Evolutionary conservation across 2,113 vertebrate species (phyloP), one percentile per base, ranked within the genome.

Genomic region (Circaetus cinerascens): DNA sequence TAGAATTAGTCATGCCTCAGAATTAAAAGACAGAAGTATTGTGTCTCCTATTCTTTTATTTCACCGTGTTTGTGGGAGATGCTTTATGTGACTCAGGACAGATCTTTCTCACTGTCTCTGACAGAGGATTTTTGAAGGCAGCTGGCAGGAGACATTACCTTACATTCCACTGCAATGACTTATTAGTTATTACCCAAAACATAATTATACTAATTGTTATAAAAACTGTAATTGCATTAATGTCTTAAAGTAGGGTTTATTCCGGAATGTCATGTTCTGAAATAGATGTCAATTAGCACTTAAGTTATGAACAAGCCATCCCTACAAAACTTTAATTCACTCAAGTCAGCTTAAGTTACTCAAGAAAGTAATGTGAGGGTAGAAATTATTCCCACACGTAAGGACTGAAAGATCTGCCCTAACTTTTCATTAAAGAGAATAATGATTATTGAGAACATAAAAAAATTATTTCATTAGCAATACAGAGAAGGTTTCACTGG

Each of bases 391-490:
- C 97, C 94, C 94, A 95, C 81, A 59, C 86, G 94, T 93, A 95
- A 96, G 93, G 86, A 93, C 84, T 76, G 93, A 91, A 88, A 87
- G 93, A 95, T 89, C 77, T 96, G 91, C 71, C 96, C 93, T 96
- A 93, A 86, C 89, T 97, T 97, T 97, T 96, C 94, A 97, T 97
- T 97, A 92, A 96, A 94, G 66, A 91, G 91, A 96, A 73, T 97
- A 90, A 94, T 96, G 94, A 97, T 97, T 96, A 97, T 97, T 96
- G 97, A 96, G 91, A 95, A 88, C 96, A 97, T 96, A 94, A 96
- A 97, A 95, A 93, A 96, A 96, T 97, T 95, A 95, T 97, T 97
- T 97, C 94, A 97, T 95, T 95, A 97, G 94, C 81, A 85, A 90
- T 95, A 96, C 81, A 97, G 91, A 75, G 94, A 81, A 94, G 74